Conservation (phyloP, 2,113 vertebrate genomes). For the Uria aalge region DNA sequence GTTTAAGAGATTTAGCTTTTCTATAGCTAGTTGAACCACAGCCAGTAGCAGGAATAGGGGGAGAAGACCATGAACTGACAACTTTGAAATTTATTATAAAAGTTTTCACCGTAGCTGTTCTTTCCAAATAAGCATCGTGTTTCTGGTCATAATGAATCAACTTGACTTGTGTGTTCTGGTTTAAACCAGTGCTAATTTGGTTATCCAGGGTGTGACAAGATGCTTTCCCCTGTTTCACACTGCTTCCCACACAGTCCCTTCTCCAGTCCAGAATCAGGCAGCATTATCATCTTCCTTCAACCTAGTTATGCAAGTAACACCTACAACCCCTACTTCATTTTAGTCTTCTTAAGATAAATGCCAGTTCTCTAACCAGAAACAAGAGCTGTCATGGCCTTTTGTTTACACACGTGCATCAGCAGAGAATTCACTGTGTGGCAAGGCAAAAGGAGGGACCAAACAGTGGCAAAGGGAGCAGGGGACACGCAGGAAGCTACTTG, state of each 20-base stretch:
- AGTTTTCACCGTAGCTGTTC: neutral
- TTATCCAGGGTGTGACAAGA: neutral
- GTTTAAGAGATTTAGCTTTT: slow-evolving; percentile 45
- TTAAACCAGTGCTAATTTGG: neutral
- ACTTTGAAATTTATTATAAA: neutral
- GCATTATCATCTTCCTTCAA: neutral
- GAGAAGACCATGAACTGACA: neutral
- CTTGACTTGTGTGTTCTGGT: neutral
- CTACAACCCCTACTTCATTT: neutral
- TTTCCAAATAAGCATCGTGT: neutral
- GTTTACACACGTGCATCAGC: fast-evolving
- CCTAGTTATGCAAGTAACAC: neutral
- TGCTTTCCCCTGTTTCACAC: neutral
- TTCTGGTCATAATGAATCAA: neutral
- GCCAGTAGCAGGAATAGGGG: neutral
- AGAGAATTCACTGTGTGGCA: neutral
- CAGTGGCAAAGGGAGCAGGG: neutral
- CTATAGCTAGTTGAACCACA: neutral
- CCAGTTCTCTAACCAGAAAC: neutral
- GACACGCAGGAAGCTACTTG: neutral
- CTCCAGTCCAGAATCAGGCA: neutral
- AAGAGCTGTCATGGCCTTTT: neutral
- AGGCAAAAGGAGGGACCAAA: neutral
- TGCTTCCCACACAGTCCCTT: neutral
- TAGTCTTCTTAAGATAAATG: neutral